phyloP scores from a whole-genome alignment of 2,797 vertebrate genomes.

The Lindbergichthys nudifrons region DNA sequence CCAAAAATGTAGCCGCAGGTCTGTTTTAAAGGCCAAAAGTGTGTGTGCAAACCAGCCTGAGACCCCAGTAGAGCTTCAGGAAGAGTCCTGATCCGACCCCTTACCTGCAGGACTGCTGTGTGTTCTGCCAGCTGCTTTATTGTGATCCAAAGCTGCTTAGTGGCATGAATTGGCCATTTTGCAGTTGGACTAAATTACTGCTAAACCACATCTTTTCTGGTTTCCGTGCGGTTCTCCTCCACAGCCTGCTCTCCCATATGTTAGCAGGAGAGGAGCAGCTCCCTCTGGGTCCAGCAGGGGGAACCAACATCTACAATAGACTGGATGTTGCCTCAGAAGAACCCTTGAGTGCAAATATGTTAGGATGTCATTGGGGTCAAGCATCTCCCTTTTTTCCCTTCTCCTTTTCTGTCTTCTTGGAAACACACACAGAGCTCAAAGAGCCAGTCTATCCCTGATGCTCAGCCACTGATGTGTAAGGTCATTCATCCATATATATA shows the following conservation, averaged over 20 bases:
- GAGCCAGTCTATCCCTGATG: conserved; percentile 39
- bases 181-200: not conserved
- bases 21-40: conserved; percentile 5
- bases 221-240: not conserved
- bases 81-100: conserved; percentile 13
- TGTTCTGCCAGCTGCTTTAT: conserved; percentile 20
- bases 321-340: not conserved
- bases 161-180: not conserved
- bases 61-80: not conserved
- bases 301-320: not conserved
- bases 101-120: conserved; percentile 3
- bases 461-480: conserved; percentile 51
- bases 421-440: conserved; percentile 31
- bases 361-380: not conserved
- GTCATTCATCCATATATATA: conserved; percentile 48
- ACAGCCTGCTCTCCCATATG: conserved; percentile 14
- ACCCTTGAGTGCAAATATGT: not conserved
- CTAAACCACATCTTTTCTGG: conserved; percentile 2
- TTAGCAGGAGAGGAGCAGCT: conserved; percentile 1
- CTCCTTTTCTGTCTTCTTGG: conserved; percentile 1
- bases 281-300: conserved; percentile 2
- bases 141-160: conserved; percentile 16
- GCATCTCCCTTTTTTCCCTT: not conserved
- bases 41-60: not conserved
- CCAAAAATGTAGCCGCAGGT: not conserved